Percentiles rank a stretch among this genome's conserved stretches.
These are phyloP conservation scores for Leptinotarsa tumamoca DNA, from an alignment of 2,888 invertebrate species.

Conservation along the genomic window DNA sequence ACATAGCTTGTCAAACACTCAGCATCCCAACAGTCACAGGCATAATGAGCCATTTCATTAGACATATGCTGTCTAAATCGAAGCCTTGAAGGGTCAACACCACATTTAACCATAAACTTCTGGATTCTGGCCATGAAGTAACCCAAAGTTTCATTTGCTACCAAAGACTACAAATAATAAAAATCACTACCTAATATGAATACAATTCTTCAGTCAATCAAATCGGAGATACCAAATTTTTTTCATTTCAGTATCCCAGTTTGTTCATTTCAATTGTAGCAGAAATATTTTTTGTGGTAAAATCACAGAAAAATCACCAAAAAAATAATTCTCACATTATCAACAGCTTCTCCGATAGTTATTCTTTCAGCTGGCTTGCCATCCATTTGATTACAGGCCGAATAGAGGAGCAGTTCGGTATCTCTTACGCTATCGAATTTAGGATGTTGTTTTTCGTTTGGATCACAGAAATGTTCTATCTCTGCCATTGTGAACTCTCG, in stretches of 20 bases:
- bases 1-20: constrained; percentile 96
- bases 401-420: constrained; percentile 86
- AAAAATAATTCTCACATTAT: constrained; percentile 65
- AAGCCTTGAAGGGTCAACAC: constrained; percentile 86
- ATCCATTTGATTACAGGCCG: constrained; percentile 97
- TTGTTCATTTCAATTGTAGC: too few relatives aligned
- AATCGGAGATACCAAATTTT: too few relatives aligned
- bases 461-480: constrained; percentile 99
- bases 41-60: constrained; percentile 99
- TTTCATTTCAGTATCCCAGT: too few relatives aligned
- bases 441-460: constrained; percentile 85
- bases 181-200: neutral
- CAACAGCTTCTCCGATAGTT: constrained; percentile 91
- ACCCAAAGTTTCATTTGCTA: constrained; percentile 96
- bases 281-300: too few relatives aligned
- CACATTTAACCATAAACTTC: constrained; percentile 86
- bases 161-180: constrained; percentile 73
- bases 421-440: constrained; percentile 87
- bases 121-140: constrained; percentile 98
- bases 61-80: constrained; percentile 98
- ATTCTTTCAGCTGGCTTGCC: constrained; percentile 85
- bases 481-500: constrained; percentile 99
- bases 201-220: too few relatives aligned
- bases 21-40: constrained; percentile 99
- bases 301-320: too few relatives aligned